Conservation (phyloP, 2,888 invertebrate species). For the Synergus gifuensis region DNA sequence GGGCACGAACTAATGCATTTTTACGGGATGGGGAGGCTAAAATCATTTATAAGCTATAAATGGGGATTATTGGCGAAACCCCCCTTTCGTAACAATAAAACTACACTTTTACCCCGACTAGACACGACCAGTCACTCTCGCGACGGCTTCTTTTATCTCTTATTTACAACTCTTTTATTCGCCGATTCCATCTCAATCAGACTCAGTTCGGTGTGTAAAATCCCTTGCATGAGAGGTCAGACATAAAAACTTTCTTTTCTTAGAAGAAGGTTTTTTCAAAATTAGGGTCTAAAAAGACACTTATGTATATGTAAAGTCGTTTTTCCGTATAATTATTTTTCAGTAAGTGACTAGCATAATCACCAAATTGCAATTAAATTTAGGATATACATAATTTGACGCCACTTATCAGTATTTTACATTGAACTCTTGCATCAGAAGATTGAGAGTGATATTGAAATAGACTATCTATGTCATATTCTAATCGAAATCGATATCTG, state of each 20-base stretch:
- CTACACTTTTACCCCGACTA: slow-evolving; percentile 70
- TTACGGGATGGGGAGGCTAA: slow-evolving; percentile 69
- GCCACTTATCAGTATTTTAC: no score
- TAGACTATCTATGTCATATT: slow-evolving; percentile 27
- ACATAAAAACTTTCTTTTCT: slow-evolving; percentile 7
- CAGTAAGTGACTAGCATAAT: no score
- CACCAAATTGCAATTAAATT: no score
- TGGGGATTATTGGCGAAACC: slow-evolving; percentile 72
- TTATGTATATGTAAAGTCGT: no score
- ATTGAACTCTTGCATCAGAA: no score
- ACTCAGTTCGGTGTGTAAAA: slow-evolving; percentile 39
- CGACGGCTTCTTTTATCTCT: slow-evolving; percentile 59
- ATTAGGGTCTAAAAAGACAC: neutral
- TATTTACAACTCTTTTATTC: slow-evolving; percentile 78
- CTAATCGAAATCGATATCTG: slow-evolving; percentile 54
- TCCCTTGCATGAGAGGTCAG: neutral
- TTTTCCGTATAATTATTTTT: no score
- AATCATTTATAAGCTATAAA: slow-evolving; percentile 78
- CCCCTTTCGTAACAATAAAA: slow-evolving; percentile 75
- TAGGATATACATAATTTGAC: no score
- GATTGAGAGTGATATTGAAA: no score
- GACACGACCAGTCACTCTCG: slow-evolving; percentile 75
- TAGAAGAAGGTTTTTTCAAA: neutral
- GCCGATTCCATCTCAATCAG: slow-evolving; percentile 78
- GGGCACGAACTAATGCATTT: slow-evolving; percentile 73